These are phyloP conservation scores for Spea multiplicata DNA, from an alignment of 2,113 vertebrate species.

Conservation along the genomic window DNA sequence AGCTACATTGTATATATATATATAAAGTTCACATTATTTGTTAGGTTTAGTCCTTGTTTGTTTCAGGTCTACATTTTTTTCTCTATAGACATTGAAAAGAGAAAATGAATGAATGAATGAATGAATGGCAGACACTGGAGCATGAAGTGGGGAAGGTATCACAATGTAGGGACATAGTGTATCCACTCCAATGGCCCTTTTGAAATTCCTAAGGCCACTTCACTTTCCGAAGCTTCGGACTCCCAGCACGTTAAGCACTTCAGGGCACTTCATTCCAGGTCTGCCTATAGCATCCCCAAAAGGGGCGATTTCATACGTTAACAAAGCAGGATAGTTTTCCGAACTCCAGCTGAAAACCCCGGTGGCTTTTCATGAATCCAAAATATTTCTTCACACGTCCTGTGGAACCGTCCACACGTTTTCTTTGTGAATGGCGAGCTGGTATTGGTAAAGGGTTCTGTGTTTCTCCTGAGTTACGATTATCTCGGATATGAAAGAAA, in stretches of 20 bases:
- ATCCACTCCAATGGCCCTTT: constrained; percentile 33
- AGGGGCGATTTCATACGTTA: background rate
- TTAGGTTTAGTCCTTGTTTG: background rate
- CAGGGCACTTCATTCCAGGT: background rate
- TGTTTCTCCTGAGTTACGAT: constrained; percentile 43
- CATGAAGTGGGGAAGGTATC: constrained; percentile 9
- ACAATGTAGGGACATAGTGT: constrained; percentile 38
- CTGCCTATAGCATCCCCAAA: background rate
- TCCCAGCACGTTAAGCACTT: constrained; percentile 23
- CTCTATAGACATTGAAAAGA: background rate
- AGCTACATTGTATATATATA: no score
- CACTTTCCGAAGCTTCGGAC: constrained; percentile 28
- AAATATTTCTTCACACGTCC: constrained; percentile 2
- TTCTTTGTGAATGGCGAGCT: constrained; percentile 12
- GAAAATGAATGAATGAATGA: no score
- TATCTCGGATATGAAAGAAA: constrained; percentile 41
- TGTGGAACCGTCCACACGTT: constrained; percentile 22
- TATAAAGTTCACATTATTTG: no score
- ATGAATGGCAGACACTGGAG: constrained; percentile 29
- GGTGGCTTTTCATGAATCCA: constrained; percentile 32
- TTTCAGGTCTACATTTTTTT: background rate
- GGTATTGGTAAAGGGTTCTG: constrained; percentile 15
- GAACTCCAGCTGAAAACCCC: constrained; percentile 19
- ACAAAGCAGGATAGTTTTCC: constrained; percentile 25
- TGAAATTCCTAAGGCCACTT: constrained; percentile 34